Conservation (phyloP, 2,888 invertebrate genomes). For the Calephelis perditalis region DNA sequence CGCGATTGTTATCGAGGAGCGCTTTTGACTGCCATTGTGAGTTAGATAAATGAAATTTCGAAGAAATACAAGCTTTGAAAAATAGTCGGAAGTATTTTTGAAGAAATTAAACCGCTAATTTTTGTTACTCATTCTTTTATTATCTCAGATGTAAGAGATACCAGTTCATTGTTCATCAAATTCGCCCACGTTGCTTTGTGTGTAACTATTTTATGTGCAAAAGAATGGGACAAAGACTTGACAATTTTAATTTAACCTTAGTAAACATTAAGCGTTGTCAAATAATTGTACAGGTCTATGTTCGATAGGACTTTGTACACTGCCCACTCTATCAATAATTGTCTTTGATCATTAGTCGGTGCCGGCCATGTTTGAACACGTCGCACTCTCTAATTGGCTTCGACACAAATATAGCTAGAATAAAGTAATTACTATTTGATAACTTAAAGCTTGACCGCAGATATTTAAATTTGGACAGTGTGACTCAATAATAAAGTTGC, state of each 20-base stretch:
- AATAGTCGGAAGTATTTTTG: too few relatives aligned
- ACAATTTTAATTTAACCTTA: conserved; percentile 3
- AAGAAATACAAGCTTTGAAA: neutral
- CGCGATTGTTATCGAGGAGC: neutral
- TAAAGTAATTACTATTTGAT: conserved; percentile 27
- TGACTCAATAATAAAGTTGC: too few relatives aligned
- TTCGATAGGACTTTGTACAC: conserved; percentile 18
- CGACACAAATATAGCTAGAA: conserved; percentile 27
- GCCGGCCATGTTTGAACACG: conserved; percentile 38
- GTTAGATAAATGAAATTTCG: neutral
- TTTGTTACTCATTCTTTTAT: too few relatives aligned
- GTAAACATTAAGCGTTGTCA: conserved; percentile 18
- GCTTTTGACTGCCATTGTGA: neutral
- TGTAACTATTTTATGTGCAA: neutral
- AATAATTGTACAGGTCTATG: conserved; percentile 20
- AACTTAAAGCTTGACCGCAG: conserved; percentile 3
- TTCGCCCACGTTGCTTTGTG: too few relatives aligned
- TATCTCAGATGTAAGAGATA: too few relatives aligned
- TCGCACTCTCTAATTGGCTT: conserved; percentile 35
- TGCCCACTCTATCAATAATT: conserved; percentile 41
- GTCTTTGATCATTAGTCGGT: conserved; percentile 44
- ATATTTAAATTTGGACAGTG: too few relatives aligned
- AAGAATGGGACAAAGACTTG: neutral
- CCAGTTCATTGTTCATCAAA: too few relatives aligned
- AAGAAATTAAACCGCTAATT: too few relatives aligned